phyloP scores from a whole-genome alignment of 2,113 vertebrate species.

The Sciurus niger region DNA sequence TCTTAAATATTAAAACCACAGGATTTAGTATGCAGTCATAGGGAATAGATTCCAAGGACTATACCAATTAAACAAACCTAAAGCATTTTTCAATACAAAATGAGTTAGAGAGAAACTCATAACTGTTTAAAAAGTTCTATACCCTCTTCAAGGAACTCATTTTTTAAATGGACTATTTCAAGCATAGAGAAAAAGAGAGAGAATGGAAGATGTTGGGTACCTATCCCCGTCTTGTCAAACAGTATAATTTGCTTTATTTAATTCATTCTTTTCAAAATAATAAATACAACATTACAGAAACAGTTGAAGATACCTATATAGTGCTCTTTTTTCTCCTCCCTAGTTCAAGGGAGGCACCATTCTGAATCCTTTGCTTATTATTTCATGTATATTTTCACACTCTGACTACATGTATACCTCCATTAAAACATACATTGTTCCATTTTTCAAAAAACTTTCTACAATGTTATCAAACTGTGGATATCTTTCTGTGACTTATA shows the following conservation, averaged over 20 bases:
- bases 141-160: neutral
- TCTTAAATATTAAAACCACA: neutral
- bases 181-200: neutral
- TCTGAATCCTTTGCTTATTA: neutral
- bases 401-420: neutral
- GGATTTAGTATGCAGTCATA: neutral
- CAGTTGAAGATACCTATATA: neutral
- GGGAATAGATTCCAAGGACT: neutral
- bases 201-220: neutral
- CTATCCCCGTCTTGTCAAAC: neutral
- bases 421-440: neutral
- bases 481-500: neutral
- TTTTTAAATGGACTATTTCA: neutral
- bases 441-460: neutral
- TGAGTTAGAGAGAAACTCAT: slow-evolving; percentile 10
- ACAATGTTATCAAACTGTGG: neutral
- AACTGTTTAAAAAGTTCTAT: neutral
- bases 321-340: neutral
- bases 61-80: slow-evolving; percentile 1
- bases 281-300: neutral
- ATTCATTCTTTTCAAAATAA: neutral
- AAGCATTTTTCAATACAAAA: slow-evolving; percentile 8
- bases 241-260: neutral
- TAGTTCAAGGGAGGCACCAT: slow-evolving; percentile 16
- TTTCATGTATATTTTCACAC: neutral